phyloP scores from a whole-genome alignment of 1,140 invertebrate species.

The Penaeus vannamei region DNA sequence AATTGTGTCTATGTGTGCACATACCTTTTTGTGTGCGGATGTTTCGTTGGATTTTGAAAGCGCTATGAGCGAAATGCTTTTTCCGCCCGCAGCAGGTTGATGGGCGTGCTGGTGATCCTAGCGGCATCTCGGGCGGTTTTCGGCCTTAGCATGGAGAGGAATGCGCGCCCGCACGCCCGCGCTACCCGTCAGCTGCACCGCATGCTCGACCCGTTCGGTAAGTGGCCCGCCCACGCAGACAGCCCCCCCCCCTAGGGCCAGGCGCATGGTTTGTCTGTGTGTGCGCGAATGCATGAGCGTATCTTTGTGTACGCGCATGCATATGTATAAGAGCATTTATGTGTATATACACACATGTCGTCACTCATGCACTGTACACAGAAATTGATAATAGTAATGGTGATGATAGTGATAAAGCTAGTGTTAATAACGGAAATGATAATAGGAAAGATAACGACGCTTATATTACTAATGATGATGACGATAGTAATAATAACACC shows the following conservation, averaged over 20 bases:
- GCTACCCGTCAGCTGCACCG: constrained; percentile 41
- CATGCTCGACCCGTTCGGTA: constrained; percentile 51
- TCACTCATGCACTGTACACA: too few species aligned
- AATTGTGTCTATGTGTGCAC: constrained; percentile 21
- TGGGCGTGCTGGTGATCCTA: not conserved
- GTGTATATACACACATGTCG: too few species aligned
- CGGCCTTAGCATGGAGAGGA: not conserved
- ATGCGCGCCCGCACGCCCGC: not conserved
- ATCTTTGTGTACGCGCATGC: not conserved
- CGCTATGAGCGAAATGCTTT: not conserved
- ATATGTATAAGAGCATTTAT: too few species aligned
- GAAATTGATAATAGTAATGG: too few species aligned
- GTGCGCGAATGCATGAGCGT: not conserved
- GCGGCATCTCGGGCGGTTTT: not conserved
- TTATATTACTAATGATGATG: too few species aligned
- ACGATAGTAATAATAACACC: too few species aligned
- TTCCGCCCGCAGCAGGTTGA: not conserved
- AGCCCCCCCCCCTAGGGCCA: not conserved
- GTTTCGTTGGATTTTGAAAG: not conserved
- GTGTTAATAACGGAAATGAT: too few species aligned
- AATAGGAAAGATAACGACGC: too few species aligned
- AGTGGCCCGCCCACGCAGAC: not conserved
- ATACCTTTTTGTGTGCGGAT: constrained; percentile 13
- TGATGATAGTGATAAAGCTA: too few species aligned
- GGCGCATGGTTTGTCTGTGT: not conserved